Evolutionary conservation across 2,113 vertebrate species (phyloP).

Genomic region (Benitochromis conjunctus): DNA sequence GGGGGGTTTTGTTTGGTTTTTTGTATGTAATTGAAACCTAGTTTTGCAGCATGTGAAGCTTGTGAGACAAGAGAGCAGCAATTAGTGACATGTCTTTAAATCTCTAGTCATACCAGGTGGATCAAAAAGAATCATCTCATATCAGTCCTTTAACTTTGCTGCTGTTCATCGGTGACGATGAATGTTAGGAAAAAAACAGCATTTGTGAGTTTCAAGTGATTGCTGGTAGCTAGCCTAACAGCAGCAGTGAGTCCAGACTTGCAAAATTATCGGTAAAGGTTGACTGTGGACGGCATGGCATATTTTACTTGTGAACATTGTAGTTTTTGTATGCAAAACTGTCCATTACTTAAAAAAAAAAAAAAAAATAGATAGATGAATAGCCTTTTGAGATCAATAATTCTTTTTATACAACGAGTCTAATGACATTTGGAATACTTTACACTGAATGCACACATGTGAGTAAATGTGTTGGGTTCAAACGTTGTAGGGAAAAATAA

Average conservation of each 20-base stretch:
- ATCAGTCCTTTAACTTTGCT: background rate
- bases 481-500: background rate
- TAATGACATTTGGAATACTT: background rate
- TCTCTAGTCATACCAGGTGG: background rate
- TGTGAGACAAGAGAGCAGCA: background rate
- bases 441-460: background rate
- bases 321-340: background rate
- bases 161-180: background rate
- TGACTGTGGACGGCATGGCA: rapidly evolving
- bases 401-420: background rate
- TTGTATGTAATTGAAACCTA: background rate
- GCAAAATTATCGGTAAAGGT: background rate
- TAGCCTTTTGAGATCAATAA: background rate
- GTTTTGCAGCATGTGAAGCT: background rate
- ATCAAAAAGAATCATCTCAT: background rate
- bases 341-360: background rate
- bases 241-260: background rate
- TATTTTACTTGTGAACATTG: background rate
- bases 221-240: background rate
- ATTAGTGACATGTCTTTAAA: background rate
- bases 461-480: background rate
- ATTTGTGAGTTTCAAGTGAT: background rate
- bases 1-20: no score
- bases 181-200: rapidly evolving
- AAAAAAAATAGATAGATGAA: background rate